A percentile compares a stretch with the other conserved stretches of the same genome.
Evolutionary conservation across 2,888 invertebrate genomes (phyloP).

Genomic region (Synanthedon myopaeformis): DNA sequence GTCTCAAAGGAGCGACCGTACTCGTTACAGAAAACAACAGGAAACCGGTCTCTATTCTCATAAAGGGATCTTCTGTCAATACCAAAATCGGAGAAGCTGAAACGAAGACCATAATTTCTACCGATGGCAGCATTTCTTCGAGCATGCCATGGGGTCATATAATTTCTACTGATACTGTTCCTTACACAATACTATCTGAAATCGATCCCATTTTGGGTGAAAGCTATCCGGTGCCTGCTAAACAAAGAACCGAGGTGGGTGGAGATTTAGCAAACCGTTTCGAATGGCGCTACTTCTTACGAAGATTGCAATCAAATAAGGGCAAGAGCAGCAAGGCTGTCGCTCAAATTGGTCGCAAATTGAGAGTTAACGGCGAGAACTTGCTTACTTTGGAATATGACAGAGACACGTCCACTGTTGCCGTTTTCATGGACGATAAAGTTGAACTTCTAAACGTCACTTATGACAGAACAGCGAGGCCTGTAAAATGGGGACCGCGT

Average conservation of each 20-base stretch:
- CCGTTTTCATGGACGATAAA: conserved; percentile 89
- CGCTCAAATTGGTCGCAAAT: conserved; percentile 85
- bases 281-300: conserved; percentile 94
- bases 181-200: conserved; percentile 90
- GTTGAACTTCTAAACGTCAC: conserved; percentile 88
- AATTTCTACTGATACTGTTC: conserved; percentile 89
- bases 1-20: conserved; percentile 89
- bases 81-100: conserved; percentile 87
- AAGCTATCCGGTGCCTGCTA: conserved; percentile 91
- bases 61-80: conserved; percentile 87
- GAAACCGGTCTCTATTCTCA: conserved; percentile 85
- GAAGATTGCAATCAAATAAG: conserved; percentile 77
- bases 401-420: conserved; percentile 85
- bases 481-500: conserved; percentile 86
- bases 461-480: conserved; percentile 86
- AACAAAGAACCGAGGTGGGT: conserved; percentile 89
- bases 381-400: conserved; percentile 92
- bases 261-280: conserved; percentile 92
- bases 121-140: conserved; percentile 86
- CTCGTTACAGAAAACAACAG: conserved; percentile 85
- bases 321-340: conserved; percentile 75
- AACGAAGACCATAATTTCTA: conserved; percentile 81
- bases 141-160: conserved; percentile 89
- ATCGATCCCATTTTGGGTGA: conserved; percentile 89
- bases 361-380: conserved; percentile 92